Conservation (phyloP, 2,113 vertebrate genomes). For the Podarcis cretensis region DNA sequence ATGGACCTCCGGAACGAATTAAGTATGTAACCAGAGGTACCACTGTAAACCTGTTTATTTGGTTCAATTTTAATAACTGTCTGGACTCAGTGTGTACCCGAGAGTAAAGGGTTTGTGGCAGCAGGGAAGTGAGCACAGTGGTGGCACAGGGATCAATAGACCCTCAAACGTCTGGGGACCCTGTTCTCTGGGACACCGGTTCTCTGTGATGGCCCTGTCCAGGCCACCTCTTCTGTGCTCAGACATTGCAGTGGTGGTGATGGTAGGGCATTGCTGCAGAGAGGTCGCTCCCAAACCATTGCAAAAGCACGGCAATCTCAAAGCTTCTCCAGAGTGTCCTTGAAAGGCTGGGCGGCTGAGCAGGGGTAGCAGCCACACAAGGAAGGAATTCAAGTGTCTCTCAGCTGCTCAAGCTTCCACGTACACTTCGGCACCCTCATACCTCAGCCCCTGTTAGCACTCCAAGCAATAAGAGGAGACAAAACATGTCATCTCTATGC, state of each 20-base stretch:
- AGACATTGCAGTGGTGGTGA: neutral
- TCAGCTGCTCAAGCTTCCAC: conserved; percentile 9
- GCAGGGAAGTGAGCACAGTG: no score
- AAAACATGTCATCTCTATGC: neutral
- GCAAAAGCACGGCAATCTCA: conserved; percentile 1
- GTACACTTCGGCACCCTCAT: conserved; percentile 42
- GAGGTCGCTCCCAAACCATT: neutral
- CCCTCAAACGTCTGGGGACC: no score
- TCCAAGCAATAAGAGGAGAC: conserved; percentile 9
- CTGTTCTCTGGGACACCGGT: no score
- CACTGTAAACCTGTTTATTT: no score
- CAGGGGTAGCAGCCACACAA: neutral
- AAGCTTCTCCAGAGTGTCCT: neutral
- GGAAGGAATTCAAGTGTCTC: conserved; percentile 32
- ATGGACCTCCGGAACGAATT: no score
- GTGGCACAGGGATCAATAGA: no score
- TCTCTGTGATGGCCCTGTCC: neutral
- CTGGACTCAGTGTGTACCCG: no score
- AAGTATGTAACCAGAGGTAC: no score
- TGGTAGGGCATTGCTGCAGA: neutral
- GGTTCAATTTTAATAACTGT: no score
- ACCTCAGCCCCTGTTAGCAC: conserved; percentile 39
- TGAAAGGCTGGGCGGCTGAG: conserved; percentile 9
- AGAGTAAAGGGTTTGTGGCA: no score
- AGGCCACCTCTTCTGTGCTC: neutral